phyloP scores from a whole-genome alignment of 2,113 vertebrate genomes.

The Lutjanus erythropterus region DNA sequence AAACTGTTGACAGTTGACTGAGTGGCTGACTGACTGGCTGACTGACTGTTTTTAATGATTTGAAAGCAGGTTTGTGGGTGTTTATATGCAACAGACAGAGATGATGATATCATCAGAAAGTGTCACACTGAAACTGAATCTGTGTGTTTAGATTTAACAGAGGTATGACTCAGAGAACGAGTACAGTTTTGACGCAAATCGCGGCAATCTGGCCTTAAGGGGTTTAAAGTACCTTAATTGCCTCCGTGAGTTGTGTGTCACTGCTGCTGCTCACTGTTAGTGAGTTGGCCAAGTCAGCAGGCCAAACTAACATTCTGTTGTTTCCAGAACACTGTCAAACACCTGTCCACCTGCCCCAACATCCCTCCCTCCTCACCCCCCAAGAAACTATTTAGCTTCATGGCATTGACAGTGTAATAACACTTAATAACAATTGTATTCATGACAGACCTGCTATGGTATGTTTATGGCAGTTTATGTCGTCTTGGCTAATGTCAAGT shows the following conservation, averaged over 20 bases:
- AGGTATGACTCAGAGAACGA: background rate
- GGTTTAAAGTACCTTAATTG: background rate
- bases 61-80: no score
- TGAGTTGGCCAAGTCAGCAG: background rate
- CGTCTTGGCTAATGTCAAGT: no score
- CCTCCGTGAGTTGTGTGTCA: background rate
- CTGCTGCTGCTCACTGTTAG: background rate
- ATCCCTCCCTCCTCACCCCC: no score
- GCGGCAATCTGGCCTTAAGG: background rate
- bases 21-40: no score
- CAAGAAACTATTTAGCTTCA: no score
- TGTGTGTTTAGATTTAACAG: background rate
- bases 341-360: conserved; percentile 26
- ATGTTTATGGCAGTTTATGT: no score
- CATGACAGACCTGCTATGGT: no score
- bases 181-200: background rate
- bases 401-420: no score
- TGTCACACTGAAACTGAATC: background rate
- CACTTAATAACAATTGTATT: no score
- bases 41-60: no score
- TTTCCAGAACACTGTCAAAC: background rate
- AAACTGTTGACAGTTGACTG: no score
- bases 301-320: conserved; percentile 8
- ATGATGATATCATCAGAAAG: background rate
- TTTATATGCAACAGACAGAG: no score